phyloP scores from a whole-genome alignment of 2,113 vertebrate species.

The Neodontobutis hainanensis region DNA sequence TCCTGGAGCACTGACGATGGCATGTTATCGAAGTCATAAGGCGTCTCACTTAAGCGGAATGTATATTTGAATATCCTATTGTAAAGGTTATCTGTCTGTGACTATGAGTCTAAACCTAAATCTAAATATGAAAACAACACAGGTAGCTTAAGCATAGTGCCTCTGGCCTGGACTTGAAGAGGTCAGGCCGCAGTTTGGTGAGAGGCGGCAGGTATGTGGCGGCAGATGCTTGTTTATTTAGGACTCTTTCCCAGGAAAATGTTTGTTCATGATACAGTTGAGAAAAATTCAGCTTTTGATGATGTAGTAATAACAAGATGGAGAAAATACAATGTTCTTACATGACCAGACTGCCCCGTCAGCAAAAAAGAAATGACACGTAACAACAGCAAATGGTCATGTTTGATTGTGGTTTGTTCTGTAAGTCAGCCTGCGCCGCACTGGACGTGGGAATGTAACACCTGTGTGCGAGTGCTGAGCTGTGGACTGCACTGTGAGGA shows the following conservation, averaged over 20 bases:
- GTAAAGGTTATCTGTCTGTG: neutral
- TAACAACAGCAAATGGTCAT: conserved; percentile 5
- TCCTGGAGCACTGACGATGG: conserved; percentile 45
- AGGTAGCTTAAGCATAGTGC: conserved; percentile 12
- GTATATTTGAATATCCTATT: conserved; percentile 10
- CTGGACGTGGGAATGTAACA: conserved; percentile 60
- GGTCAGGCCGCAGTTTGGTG: conserved; percentile 62
- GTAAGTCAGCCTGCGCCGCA: conserved; percentile 40
- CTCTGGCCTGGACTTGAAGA: conserved; percentile 45
- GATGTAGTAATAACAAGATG: neutral
- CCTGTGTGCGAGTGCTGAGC: conserved; percentile 52
- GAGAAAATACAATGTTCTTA: neutral
- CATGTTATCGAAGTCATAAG: conserved; percentile 49
- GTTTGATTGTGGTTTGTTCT: conserved; percentile 37
- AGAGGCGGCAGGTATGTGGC: conserved; percentile 54
- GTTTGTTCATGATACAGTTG: conserved; percentile 15
- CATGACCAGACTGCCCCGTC: neutral
- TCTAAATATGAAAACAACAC: conserved; percentile 15
- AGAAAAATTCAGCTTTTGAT: conserved; percentile 25
- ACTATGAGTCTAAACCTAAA: neutral
- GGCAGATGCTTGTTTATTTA: conserved; percentile 38
- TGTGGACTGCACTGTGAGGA: conserved; percentile 47
- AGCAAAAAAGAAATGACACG: neutral
- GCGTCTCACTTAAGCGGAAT: conserved; percentile 16
- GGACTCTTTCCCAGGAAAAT: conserved; percentile 20